A percentile compares a stretch with the other conserved stretches of the same genome.
Evolutionary conservation across 1,140 invertebrate species (phyloP).

Genomic region (Coptotermes formosanus): DNA sequence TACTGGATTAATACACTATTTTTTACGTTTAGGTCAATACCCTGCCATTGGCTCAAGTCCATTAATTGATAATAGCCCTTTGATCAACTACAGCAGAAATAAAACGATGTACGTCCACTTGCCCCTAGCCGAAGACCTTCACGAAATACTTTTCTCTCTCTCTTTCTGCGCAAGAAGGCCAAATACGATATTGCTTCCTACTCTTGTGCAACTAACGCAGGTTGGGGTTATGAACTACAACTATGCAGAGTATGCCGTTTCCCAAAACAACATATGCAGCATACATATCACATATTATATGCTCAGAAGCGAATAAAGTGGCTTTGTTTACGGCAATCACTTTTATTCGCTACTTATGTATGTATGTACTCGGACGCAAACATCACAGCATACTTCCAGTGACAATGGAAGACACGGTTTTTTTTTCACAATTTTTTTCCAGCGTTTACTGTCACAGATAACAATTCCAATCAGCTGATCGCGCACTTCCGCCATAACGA

Average conservation of each 20-base stretch:
- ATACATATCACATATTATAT: background rate
- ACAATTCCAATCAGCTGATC: background rate
- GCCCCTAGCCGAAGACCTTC: constrained; percentile 1
- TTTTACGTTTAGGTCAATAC: constrained; percentile 7
- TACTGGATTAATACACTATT: background rate
- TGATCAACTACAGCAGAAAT: background rate
- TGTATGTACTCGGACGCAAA: background rate
- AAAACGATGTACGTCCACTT: background rate
- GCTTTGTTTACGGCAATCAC: background rate
- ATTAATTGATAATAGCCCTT: constrained; percentile 17
- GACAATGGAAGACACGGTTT: background rate
- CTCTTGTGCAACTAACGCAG: background rate
- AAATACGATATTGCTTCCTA: background rate
- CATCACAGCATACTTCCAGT: background rate
- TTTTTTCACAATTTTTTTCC: background rate
- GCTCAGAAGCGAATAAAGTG: background rate
- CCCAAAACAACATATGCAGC: background rate
- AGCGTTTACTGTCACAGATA: background rate
- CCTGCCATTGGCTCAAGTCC: constrained; percentile 1
- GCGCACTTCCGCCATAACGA: background rate
- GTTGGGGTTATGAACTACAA: background rate
- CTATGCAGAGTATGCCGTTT: background rate
- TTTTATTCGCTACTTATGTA: background rate
- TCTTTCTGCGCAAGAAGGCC: background rate
- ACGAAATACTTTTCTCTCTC: background rate